phyloP scores from a whole-genome alignment of 2,113 vertebrate genomes.

The Phyllostomus hastatus region DNA sequence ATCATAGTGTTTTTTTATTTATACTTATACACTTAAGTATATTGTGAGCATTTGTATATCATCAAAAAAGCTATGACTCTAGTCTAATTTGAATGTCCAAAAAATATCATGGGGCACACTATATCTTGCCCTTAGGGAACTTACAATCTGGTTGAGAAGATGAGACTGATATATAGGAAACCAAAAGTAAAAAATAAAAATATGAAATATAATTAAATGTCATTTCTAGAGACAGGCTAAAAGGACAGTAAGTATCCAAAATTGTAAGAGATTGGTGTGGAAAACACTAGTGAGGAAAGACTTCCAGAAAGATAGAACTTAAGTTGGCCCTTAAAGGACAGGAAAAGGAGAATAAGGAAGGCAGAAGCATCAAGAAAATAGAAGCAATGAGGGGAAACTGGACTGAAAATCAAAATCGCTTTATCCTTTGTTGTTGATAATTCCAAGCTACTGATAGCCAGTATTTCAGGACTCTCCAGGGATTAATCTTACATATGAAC shows the following conservation, averaged over 20 bases:
- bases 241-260: constrained; percentile 32
- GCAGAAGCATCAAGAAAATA: neutral
- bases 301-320: neutral
- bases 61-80: constrained; percentile 23
- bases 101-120: neutral
- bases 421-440: constrained; percentile 1
- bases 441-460: neutral
- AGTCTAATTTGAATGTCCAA: neutral
- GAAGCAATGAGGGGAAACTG: neutral
- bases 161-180: constrained; percentile 22
- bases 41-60: neutral
- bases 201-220: neutral
- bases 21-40: neutral
- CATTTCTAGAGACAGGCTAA: neutral
- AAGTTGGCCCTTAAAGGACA: neutral
- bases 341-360: neutral
- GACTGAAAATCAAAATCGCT: neutral
- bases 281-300: neutral
- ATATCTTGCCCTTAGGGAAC: constrained; percentile 20
- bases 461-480: constrained; percentile 23
- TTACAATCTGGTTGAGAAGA: constrained; percentile 29
- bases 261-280: neutral
- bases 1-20: constrained; percentile 15
- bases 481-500: constrained; percentile 4
- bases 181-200: constrained; percentile 25